These are phyloP conservation scores for Melipona quadrifasciata DNA, from an alignment of 1,140 invertebrate species.

Conservation along the genomic window DNA sequence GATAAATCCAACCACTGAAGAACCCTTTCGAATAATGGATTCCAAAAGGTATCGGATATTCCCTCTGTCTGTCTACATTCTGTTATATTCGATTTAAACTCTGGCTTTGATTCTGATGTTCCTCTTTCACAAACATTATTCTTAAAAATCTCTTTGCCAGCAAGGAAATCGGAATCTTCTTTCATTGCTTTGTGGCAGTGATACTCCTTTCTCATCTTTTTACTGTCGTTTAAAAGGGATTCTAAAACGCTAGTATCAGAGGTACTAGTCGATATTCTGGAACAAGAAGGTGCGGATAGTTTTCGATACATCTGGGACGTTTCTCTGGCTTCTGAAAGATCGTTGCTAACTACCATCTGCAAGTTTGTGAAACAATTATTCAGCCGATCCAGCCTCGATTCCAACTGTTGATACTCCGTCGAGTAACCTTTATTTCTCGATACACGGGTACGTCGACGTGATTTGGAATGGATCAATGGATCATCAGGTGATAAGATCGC, in stretches of 20 bases:
- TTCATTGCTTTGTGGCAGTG: background rate
- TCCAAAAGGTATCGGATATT: slow-evolving; percentile 56
- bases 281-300: slow-evolving; percentile 69
- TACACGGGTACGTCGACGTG: slow-evolving; percentile 29
- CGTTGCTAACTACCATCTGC: slow-evolving; percentile 70
- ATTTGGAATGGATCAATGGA: slow-evolving; percentile 76
- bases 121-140: background rate
- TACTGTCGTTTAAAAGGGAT: slow-evolving; percentile 45
- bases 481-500: slow-evolving; percentile 86
- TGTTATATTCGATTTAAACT: slow-evolving; percentile 2
- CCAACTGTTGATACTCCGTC: slow-evolving; percentile 52
- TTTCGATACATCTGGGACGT: slow-evolving; percentile 56
- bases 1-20: slow-evolving; percentile 82
- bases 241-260: slow-evolving; percentile 26
- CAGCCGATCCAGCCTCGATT: slow-evolving; percentile 64
- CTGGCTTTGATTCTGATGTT: background rate
- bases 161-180: background rate
- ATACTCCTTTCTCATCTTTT: slow-evolving; percentile 31
- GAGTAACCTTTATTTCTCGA: slow-evolving; percentile 41
- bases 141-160: background rate
- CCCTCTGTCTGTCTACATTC: slow-evolving; percentile 1
- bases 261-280: slow-evolving; percentile 16
- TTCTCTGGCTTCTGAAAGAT: slow-evolving; percentile 42
- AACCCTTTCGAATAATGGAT: slow-evolving; percentile 79
- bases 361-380: slow-evolving; percentile 75